These are phyloP conservation scores for Iguana delicatissima DNA, from an alignment of 2,797 vertebrate genomes.

Conservation along the genomic window DNA sequence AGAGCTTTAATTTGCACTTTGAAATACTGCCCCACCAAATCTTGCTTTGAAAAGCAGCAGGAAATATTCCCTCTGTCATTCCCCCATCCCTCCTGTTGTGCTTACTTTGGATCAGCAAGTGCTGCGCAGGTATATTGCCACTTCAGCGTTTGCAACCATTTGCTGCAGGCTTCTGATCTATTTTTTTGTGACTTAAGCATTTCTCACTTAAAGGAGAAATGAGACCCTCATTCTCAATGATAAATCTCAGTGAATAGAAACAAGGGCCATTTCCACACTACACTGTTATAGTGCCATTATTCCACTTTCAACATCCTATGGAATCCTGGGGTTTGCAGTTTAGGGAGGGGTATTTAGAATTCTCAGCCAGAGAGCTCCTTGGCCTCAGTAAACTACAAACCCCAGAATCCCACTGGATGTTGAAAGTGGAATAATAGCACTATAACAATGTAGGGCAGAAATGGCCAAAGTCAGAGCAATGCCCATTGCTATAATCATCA, in stretches of 20 bases:
- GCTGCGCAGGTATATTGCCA: neutral
- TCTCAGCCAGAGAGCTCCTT: too few species aligned
- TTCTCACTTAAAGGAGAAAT: slow-evolving; percentile 6
- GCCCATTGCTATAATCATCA: neutral
- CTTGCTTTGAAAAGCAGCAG: slow-evolving; percentile 51
- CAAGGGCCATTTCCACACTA: neutral
- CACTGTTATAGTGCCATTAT: too few species aligned
- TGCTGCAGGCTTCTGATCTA: neutral
- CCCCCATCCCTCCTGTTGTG: slow-evolving; percentile 5
- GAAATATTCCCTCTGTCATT: slow-evolving; percentile 52
- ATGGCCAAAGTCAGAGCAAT: neutral
- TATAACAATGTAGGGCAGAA: too few species aligned
- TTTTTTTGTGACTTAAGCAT: slow-evolving; percentile 4
- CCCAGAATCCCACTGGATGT: too few species aligned
- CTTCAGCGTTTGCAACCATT: slow-evolving; percentile 1
- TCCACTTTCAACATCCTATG: too few species aligned
- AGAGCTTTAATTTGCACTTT: slow-evolving; percentile 71
- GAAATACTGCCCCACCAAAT: slow-evolving; percentile 57
- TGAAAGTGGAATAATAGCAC: too few species aligned
- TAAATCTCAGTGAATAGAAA: neutral
- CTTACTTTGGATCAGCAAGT: slow-evolving; percentile 31
- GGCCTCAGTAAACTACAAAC: too few species aligned
- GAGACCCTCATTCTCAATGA: neutral
- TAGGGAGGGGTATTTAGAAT: too few species aligned
- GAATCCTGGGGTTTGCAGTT: too few species aligned